Conservation (phyloP, 53 echinoderm and acorn worm species). For the Antedon mediterranea region DNA sequence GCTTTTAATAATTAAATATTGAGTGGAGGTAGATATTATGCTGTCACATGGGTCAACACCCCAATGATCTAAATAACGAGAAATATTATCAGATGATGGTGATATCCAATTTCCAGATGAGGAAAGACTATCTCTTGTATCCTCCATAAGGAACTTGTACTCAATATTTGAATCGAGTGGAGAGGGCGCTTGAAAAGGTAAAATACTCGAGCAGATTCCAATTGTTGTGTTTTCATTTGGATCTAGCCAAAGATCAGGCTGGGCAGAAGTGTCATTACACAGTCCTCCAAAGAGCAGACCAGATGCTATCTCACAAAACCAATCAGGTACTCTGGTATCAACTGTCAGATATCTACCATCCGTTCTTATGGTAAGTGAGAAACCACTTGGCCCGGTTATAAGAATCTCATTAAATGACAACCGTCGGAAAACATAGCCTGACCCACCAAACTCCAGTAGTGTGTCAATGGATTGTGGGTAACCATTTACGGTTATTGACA, state of each 20-base stretch:
- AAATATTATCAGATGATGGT: constrained; percentile 16
- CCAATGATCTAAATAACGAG: constrained; percentile 43
- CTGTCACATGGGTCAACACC: constrained; percentile 37
- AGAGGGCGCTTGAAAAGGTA: constrained; percentile 27
- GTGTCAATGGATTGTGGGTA: constrained; percentile 25
- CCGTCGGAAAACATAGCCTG: constrained; percentile 44
- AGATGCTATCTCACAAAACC: constrained; percentile 40
- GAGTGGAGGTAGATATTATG: constrained; percentile 40
- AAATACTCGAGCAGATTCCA: constrained; percentile 13
- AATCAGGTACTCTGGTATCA: constrained; percentile 31
- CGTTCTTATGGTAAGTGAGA: constrained; percentile 39
- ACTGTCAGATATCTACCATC: constrained; percentile 45
- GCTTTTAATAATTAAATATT: constrained; percentile 12
- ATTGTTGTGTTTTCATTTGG: constrained; percentile 6
- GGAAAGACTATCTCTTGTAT: not conserved
- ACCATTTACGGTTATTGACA: constrained; percentile 37
- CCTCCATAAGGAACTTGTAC: constrained; percentile 20
- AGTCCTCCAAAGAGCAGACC: constrained; percentile 68
- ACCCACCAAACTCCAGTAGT: constrained; percentile 40
- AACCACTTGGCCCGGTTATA: constrained; percentile 46
- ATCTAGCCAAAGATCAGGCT: constrained; percentile 5
- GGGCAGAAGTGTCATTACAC: constrained; percentile 15
- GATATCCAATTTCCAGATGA: constrained; percentile 6
- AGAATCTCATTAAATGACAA: constrained; percentile 61
- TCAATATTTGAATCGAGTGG: constrained; percentile 10